Base-by-base conservation (phyloP, 2,888 invertebrate species). In the Leptopilina drosophilae region DNA sequence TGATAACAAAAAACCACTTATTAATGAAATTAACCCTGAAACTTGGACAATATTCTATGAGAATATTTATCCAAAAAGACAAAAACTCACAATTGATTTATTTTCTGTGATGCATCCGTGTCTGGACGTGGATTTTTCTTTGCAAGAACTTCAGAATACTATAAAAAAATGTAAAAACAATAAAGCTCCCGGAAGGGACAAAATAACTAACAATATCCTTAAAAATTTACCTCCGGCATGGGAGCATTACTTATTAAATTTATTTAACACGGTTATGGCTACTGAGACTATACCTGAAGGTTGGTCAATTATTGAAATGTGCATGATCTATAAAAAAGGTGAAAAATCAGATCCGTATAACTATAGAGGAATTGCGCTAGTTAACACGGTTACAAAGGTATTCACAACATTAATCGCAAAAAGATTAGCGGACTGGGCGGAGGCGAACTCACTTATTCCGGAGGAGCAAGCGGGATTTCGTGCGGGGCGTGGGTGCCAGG, bases 111-210 rank as follows among this genome's bases (percentile, higher is more conserved):
- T 7, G n/a, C 15, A 59, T 5, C 59, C 59, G 5, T 59, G n/a
- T 6, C 59, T 59, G 14, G 59, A 59, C 7, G 59, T n/a, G 5
- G 59, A 59, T 14, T 59, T 59, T n/a, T 40, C 46, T 5, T 65
- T 8, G 15, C 15, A 12, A 8, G 53, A 77, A 42, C 14, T 77
- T 6, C 49, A 9, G 2, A 33, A 12, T 15, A 65, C 77, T 20
- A 15, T 81, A 11, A 77, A 12, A 26, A 67, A 62, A 40, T 64
- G 33, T 12, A 81, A 81, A 76, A 20, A 11, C 12, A 69, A 78
- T 69, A 81, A 81, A 69, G 67, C 76, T 5, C 78, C 78, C 2
- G 80, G 78, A 11, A 8, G 20, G 40, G 77, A 81, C 64, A 76
- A 76, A 49, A 73, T 78, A 8, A 65, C 64, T 12, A 81, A 76